These are phyloP conservation scores for Leptopilina clavipes DNA, from an alignment of 1,140 invertebrate species.

Conservation along the genomic window DNA sequence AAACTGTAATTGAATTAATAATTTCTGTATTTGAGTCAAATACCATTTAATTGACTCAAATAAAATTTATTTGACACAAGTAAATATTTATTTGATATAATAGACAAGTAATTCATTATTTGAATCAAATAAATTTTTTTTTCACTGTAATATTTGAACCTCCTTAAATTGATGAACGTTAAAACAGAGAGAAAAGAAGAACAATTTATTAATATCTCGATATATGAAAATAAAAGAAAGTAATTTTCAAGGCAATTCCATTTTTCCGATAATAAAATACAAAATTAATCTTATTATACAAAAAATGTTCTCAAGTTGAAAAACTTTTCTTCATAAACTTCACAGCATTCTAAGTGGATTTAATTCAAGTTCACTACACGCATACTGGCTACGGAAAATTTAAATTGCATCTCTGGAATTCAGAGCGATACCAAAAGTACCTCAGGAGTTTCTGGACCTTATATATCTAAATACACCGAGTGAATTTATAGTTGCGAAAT, in stretches of 20 bases:
- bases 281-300: neutral
- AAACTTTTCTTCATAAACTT: conserved; percentile 28
- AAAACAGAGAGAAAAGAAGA: no score
- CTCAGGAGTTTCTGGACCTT: conserved; percentile 8
- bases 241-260: neutral
- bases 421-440: conserved; percentile 23
- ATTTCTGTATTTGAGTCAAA: no score
- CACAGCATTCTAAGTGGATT: neutral
- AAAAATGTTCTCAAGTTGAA: neutral
- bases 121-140: no score
- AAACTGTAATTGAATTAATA: no score
- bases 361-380: neutral
- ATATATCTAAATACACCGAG: conserved; percentile 14
- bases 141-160: no score
- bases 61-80: no score
- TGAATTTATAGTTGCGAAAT: neutral
- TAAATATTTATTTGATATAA: no score
- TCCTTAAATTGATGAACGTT: no score
- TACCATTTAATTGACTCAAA: no score
- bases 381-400: neutral
- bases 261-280: neutral
- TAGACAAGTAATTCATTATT: no score
- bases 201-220: no score
- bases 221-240: no score
- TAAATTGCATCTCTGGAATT: conserved; percentile 27